These are phyloP conservation scores for Leptinotarsa rubiginosa DNA, from an alignment of 2,888 invertebrate genomes.

Conservation along the genomic window DNA sequence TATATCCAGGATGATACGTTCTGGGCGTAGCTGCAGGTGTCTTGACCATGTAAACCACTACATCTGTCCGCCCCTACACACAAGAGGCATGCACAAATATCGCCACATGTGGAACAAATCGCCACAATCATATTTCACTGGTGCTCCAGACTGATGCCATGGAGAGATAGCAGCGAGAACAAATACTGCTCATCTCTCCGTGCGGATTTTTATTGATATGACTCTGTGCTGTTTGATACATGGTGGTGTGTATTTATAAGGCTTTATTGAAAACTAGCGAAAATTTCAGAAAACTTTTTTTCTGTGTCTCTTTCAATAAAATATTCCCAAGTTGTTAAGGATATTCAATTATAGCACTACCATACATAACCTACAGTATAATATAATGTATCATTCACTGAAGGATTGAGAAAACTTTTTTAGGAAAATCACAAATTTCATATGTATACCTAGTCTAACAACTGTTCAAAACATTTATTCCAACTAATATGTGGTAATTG, in stretches of 20 bases:
- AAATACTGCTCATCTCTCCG: slow-evolving; percentile 27
- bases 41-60: slow-evolving; percentile 40
- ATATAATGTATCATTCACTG: too few relatives aligned
- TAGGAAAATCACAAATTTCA: too few relatives aligned
- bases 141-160: slow-evolving; percentile 33
- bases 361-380: too few relatives aligned
- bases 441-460: too few relatives aligned
- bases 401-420: too few relatives aligned
- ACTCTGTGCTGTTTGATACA: background rate
- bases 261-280: too few relatives aligned
- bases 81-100: slow-evolving; percentile 40
- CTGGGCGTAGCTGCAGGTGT: slow-evolving; percentile 40
- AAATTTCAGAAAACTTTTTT: too few relatives aligned
- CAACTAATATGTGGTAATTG: too few relatives aligned
- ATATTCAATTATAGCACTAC: too few relatives aligned
- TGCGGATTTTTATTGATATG: slow-evolving; percentile 18
- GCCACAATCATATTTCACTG: slow-evolving; percentile 37
- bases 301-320: too few relatives aligned
- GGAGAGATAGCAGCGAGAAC: slow-evolving; percentile 26
- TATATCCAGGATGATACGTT: slow-evolving; percentile 24
- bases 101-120: slow-evolving; percentile 39
- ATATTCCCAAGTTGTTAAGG: too few relatives aligned
- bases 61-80: slow-evolving; percentile 40
- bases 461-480: too few relatives aligned
- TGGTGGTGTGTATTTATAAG: background rate